These are phyloP conservation scores for Enteromius unitaeniatus DNA, from an alignment of 2,797 vertebrate species.

Conservation along the genomic window DNA sequence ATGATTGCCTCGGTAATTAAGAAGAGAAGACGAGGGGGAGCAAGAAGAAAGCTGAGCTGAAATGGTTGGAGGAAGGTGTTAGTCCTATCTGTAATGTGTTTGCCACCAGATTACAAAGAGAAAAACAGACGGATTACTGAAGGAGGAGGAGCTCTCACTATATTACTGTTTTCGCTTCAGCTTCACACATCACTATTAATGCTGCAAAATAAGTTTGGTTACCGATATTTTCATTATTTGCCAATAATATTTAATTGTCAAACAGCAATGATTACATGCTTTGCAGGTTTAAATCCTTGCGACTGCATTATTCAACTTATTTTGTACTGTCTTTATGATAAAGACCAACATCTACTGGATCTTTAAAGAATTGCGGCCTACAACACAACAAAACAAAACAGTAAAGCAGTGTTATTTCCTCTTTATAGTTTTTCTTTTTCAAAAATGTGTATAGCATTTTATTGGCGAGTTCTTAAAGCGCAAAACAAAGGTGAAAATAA, in stretches of 20 bases:
- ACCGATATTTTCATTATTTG: neutral
- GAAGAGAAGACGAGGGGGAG: conserved; percentile 64
- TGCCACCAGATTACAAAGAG: conserved; percentile 73
- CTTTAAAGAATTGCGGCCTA: neutral
- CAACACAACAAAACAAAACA: neutral
- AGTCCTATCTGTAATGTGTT: conserved; percentile 72
- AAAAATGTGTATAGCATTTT: too few species aligned
- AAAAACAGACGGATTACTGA: conserved; percentile 68
- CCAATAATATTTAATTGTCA: neutral
- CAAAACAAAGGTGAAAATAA: too few species aligned
- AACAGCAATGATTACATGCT: neutral
- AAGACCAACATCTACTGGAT: neutral
- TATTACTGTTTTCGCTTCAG: neutral
- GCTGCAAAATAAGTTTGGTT: too few species aligned
- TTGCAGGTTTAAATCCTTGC: too few species aligned
- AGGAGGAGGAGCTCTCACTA: conserved; percentile 21
- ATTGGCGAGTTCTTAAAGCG: too few species aligned
- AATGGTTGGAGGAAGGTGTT: conserved; percentile 69
- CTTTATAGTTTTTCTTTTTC: too few species aligned
- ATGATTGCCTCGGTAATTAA: conserved; percentile 78
- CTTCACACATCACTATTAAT: neutral
- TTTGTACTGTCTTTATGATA: too few species aligned
- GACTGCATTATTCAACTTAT: neutral
- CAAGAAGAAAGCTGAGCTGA: conserved; percentile 58
- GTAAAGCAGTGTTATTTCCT: too few species aligned